Percentiles rank a stretch among this genome's conserved stretches.
Conservation (phyloP, 2,888 invertebrate species). For the Dryobota labecula region DNA sequence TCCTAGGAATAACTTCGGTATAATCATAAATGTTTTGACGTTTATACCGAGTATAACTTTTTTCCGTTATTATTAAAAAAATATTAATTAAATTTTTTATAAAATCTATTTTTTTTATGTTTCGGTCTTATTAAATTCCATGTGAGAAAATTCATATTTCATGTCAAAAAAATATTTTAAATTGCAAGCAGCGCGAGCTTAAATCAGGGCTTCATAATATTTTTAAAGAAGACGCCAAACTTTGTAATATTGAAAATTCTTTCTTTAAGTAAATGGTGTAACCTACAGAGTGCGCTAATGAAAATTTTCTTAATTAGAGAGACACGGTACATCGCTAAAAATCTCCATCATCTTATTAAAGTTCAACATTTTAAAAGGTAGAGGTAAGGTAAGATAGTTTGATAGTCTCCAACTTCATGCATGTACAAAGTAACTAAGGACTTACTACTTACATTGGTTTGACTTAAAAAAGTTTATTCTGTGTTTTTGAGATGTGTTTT, state of each 20-base stretch:
- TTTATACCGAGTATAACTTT: no score
- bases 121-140: no score
- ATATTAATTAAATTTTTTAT: no score
- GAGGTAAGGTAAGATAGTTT: slow-evolving; percentile 3
- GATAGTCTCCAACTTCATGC: background rate
- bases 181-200: background rate
- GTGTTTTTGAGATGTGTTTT: background rate
- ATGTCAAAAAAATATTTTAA: slow-evolving; percentile 2
- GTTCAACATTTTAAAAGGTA: slow-evolving; percentile 26
- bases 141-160: background rate
- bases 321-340: slow-evolving; percentile 25
- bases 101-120: background rate
- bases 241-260: slow-evolving; percentile 42
- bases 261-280: slow-evolving; percentile 34
- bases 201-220: slow-evolving; percentile 13
- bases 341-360: slow-evolving; percentile 33
- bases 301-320: slow-evolving; percentile 50
- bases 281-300: slow-evolving; percentile 23
- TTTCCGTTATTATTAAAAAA: no score
- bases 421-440: slow-evolving; percentile 15
- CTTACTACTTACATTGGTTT: background rate
- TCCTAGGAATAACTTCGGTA: no score
- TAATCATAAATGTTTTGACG: no score
- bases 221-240: slow-evolving; percentile 21
- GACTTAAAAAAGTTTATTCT: background rate